phyloP scores from a whole-genome alignment of 2,113 vertebrate species.

The Bostrychus sinensis region DNA sequence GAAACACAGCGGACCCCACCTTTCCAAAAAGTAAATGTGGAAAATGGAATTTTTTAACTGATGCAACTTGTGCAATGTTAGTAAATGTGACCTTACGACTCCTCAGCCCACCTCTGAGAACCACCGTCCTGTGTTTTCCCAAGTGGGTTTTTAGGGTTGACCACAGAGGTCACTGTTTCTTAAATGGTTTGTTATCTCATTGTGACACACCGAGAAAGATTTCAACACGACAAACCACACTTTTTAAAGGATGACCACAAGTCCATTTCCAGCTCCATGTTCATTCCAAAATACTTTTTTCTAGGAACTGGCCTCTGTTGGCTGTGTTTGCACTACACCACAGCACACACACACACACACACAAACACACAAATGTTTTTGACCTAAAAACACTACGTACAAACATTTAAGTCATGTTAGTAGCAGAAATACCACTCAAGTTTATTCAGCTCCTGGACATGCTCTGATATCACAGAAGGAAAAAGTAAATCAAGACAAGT shows the following conservation, averaged over 20 bases:
- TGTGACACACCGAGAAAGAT: slow-evolving; percentile 32
- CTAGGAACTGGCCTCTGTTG: slow-evolving; percentile 52
- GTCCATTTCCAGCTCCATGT: slow-evolving; percentile 47
- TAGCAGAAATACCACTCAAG: slow-evolving; percentile 54
- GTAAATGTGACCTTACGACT: neutral
- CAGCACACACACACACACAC: slow-evolving; percentile 7
- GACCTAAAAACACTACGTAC: slow-evolving; percentile 4
- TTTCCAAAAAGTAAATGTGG: no score
- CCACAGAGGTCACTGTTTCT: slow-evolving; percentile 33
- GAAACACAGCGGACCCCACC: no score
- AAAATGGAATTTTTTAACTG: no score
- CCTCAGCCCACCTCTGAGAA: neutral
- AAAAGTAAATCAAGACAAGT: slow-evolving; percentile 63
- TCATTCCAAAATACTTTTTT: slow-evolving; percentile 54
- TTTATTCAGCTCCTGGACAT: slow-evolving; percentile 64
- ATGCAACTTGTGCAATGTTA: no score
- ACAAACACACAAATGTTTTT: neutral
- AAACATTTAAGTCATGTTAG: neutral
- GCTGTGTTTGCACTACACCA: slow-evolving; percentile 22
- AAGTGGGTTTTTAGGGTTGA: slow-evolving; percentile 33
- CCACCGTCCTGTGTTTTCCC: slow-evolving; percentile 14
- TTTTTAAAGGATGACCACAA: slow-evolving; percentile 58
- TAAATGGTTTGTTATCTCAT: slow-evolving; percentile 55
- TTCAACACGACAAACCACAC: slow-evolving; percentile 43
- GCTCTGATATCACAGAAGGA: slow-evolving; percentile 51